A percentile compares a stretch with the other conserved stretches of the same genome.
These are phyloP conservation scores for Gymnoscelis rufifasciata DNA, from an alignment of 2,888 invertebrate species.

Conservation along the genomic window DNA sequence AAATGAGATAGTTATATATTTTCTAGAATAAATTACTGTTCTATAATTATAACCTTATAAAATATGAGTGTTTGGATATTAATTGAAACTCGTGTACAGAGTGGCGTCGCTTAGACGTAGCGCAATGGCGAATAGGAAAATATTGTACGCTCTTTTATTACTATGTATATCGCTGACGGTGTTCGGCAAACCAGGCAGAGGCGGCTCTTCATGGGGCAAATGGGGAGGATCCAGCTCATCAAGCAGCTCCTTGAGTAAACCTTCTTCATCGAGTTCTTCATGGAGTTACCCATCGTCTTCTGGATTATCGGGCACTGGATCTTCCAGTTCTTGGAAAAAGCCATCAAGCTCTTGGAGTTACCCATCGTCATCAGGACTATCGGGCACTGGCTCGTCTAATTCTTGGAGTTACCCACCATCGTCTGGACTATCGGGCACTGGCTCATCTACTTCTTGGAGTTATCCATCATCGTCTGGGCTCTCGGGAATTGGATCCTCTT, in stretches of 20 bases:
- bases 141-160: slow-evolving; percentile 54
- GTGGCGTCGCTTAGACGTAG: no score
- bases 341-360: slow-evolving; percentile 26
- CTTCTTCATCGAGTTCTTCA: no score
- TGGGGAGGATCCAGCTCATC: slow-evolving; percentile 21
- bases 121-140: slow-evolving; percentile 54
- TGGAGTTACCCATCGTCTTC: no score
- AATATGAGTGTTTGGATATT: slow-evolving; percentile 12
- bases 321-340: no score
- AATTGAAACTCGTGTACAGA: slow-evolving; percentile 34
- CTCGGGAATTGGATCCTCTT: no score
- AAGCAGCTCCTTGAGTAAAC: no score
- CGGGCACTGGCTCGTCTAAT: no score
- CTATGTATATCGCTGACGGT: slow-evolving; percentile 42
- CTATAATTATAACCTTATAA: slow-evolving; percentile 23
- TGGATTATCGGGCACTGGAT: no score
- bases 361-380: no score
- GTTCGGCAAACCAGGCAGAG: slow-evolving; percentile 32
- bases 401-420: no score
- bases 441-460: slow-evolving; percentile 26
- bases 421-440: no score
- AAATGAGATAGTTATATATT: slow-evolving; percentile 30
- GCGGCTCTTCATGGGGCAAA: slow-evolving; percentile 30
- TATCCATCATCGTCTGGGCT: slow-evolving; percentile 22
- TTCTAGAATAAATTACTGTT: slow-evolving; percentile 35